Percentiles rank a stretch among this genome's conserved stretches.
phyloP scores from a whole-genome alignment of 2,888 invertebrate genomes.

The Sarcophaga rosellei region DNA sequence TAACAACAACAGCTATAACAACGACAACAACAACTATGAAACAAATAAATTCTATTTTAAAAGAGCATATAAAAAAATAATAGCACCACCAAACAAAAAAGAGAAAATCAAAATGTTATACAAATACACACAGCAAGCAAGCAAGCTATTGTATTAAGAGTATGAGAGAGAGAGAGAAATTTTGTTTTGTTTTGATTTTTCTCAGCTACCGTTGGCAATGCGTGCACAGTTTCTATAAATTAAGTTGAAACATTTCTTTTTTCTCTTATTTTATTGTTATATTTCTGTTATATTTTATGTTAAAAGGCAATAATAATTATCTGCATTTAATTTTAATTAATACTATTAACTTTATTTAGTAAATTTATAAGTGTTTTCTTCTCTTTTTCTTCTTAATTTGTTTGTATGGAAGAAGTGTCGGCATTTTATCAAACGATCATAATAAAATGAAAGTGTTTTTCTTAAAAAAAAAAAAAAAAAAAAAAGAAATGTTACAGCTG shows the following conservation, averaged over 20 bases:
- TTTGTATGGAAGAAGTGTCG: not conserved
- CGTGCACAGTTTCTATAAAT: conserved; percentile 48
- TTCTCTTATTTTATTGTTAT: not conserved
- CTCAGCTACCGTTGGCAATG: not conserved
- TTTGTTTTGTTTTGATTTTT: no score
- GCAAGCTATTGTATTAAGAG: not conserved
- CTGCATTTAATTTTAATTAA: conserved; percentile 39
- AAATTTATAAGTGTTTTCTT: not conserved
- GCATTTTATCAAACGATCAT: not conserved
- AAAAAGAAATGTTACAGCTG: no score
- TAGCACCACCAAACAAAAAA: not conserved
- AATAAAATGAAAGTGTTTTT: no score
- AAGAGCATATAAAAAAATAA: not conserved
- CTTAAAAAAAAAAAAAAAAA: no score
- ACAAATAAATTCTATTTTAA: not conserved
- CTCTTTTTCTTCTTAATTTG: not conserved
- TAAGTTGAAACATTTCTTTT: conserved; percentile 21
- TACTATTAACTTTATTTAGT: not conserved
- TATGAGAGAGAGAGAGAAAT: not conserved
- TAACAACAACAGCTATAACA: not conserved
- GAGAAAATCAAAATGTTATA: not conserved
- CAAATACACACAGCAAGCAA: not conserved
- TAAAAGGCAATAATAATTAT: conserved; percentile 19
- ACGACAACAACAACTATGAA: not conserved
- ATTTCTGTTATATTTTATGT: not conserved